Evolutionary conservation across 2,113 vertebrate species (phyloP).

Genomic region (Pollachius pollachius): DNA sequence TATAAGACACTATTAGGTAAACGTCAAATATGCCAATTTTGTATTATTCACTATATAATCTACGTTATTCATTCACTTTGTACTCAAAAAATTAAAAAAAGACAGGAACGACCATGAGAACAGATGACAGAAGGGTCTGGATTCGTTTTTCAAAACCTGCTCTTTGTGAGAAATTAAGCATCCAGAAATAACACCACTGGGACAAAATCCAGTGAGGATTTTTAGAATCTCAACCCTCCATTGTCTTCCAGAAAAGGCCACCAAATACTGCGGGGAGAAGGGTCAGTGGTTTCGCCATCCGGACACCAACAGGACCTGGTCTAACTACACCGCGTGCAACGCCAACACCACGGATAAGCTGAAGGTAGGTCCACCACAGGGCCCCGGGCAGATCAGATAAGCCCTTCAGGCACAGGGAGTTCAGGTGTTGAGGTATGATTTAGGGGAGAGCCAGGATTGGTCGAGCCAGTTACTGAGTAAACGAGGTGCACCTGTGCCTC

Average conservation of each 20-base stretch:
- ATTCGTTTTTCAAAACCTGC: too few relatives aligned
- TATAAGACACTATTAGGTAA: too few relatives aligned
- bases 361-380: constrained; percentile 71
- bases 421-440: background rate
- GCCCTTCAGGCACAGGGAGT: background rate
- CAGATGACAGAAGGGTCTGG: too few relatives aligned
- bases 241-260: constrained; percentile 81
- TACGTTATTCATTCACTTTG: too few relatives aligned
- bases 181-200: too few relatives aligned
- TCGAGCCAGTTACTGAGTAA: background rate
- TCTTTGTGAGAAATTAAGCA: too few relatives aligned
- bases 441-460: background rate
- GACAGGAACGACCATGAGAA: too few relatives aligned
- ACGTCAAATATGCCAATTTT: too few relatives aligned
- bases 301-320: constrained; percentile 92
- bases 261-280: constrained; percentile 88
- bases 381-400: constrained; percentile 4
- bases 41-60: too few relatives aligned
- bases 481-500: background rate
- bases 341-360: constrained; percentile 87
- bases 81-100: too few relatives aligned
- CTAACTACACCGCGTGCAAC: constrained; percentile 93
- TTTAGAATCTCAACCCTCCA: background rate
- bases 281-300: constrained; percentile 94
- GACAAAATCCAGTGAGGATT: too few relatives aligned